phyloP scores from a whole-genome alignment of 1,140 invertebrate genomes.

The Zaprionus gabonicus region DNA sequence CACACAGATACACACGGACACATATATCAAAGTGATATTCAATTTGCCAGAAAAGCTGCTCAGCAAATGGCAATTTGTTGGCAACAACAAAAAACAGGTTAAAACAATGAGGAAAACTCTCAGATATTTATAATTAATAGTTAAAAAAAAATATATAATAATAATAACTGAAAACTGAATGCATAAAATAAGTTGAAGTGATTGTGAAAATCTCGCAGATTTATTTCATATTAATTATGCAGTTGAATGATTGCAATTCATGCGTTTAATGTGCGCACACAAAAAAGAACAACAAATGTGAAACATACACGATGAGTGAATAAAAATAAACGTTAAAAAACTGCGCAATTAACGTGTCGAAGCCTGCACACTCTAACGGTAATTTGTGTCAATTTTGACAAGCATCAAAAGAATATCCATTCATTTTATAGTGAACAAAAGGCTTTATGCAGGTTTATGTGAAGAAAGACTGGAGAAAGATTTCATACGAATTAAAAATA shows the following conservation, averaged over 20 bases:
- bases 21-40: conserved; percentile 33
- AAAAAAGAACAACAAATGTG: conserved; percentile 44
- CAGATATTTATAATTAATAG: conserved; percentile 80
- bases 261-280: conserved; percentile 57
- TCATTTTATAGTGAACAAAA: not conserved
- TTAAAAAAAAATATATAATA: conserved; percentile 46
- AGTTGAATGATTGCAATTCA: conserved; percentile 72
- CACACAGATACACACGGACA: not conserved
- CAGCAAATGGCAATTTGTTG: conserved; percentile 27
- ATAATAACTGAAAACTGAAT: conserved; percentile 28
- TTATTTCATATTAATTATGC: conserved; percentile 82
- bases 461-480: not conserved
- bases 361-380: conserved; percentile 11
- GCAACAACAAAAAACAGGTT: conserved; percentile 25
- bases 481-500: not conserved
- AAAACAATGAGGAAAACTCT: conserved; percentile 56
- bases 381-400: conserved; percentile 1
- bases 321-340: not conserved
- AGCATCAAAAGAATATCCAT: not conserved
- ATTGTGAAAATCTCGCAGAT: conserved; percentile 69
- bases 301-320: not conserved
- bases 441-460: not conserved
- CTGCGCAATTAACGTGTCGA: not conserved
- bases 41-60: conserved; percentile 57
- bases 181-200: conserved; percentile 63